Base-by-base conservation (phyloP, 1,140 invertebrate species). In the Apis cerana region DNA sequence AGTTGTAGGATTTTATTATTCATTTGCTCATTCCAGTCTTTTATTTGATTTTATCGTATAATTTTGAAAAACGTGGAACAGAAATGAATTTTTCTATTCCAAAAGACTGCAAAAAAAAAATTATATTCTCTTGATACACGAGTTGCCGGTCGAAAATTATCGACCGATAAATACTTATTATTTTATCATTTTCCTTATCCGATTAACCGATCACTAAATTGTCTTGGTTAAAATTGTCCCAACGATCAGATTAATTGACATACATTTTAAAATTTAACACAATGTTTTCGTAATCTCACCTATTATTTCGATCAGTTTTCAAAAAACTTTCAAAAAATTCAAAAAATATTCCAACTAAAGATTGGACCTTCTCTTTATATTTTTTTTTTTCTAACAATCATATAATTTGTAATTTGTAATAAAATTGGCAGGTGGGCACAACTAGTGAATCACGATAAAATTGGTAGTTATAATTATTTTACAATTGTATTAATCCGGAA, bases 401-500 rank as follows among this genome's bases (percentile, higher is more conserved):
- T 33, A 17, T 23, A 52, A 64, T 50, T 43, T 43, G 3, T 8
- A 21, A 15, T 33, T 33, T 43, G 33, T 19, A 23, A 76, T 48
- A 75, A n/a, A 75, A 15, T 61, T 61, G 71, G 71, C 56, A 74
- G 21, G 21, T 11, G 9, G 19, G 15, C 9, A 74, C 27, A 19
- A 59, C 33, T 50, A 21, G 21, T 59, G 27, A 23, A 74, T 72
- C 21, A 10, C 33, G 10, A 27, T 70, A 54, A 21, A 54, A 70
- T 54, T 23, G 15, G 2, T 54, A 27, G 19, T 70, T 50, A 75
- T 10, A 43, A 43, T 43, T 43, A 43, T 43, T 43, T 43, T 43
- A 61, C 13, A 21, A 13, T 23, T 19, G 48, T 33, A 19, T 64
- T 75, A 52, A n/a, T 27, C 23, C n/a, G 74, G 74, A 75, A 75